phyloP scores from a whole-genome alignment of 2,888 invertebrate species.

The Sycophila texana region DNA sequence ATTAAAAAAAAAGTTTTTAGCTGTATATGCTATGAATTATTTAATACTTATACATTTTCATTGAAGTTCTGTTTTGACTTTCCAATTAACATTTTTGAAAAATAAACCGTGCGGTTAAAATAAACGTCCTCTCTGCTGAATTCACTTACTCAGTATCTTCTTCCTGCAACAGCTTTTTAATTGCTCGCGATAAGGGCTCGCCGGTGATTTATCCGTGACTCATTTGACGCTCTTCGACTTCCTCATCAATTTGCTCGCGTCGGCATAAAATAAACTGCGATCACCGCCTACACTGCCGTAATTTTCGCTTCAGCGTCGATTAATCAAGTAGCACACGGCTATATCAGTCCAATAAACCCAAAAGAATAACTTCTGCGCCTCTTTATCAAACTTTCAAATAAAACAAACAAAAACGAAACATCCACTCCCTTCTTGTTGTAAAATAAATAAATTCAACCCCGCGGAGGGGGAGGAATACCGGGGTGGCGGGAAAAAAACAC shows the following conservation, averaged over 20 bases:
- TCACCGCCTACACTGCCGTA: slow-evolving; percentile 20
- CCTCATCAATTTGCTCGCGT: slow-evolving; percentile 30
- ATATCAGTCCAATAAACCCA: not conserved
- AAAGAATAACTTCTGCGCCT: not conserved
- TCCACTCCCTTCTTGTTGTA: slow-evolving; percentile 14
- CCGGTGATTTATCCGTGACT: slow-evolving; percentile 43
- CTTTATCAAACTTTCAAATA: slow-evolving; percentile 45
- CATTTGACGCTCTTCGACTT: slow-evolving; percentile 14
- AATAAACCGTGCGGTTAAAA: no score
- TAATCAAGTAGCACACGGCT: slow-evolving; percentile 40
- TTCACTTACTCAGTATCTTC: not conserved
- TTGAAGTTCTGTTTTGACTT: no score
- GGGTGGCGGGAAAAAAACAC: slow-evolving; percentile 7
- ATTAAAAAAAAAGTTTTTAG: no score
- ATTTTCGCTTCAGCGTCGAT: slow-evolving; percentile 53
- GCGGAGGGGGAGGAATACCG: not conserved
- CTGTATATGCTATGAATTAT: no score
- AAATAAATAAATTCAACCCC: slow-evolving; percentile 53
- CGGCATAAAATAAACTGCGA: slow-evolving; percentile 8
- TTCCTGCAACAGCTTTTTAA: slow-evolving; percentile 47
- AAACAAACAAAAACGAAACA: slow-evolving; percentile 11
- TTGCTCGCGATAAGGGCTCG: slow-evolving; percentile 27
- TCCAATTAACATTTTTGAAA: no score
- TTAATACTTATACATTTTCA: no score
- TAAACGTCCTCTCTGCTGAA: no score